These are phyloP conservation scores for Bombyx mori DNA, from an alignment of 1,140 invertebrate species.

Conservation along the genomic window ASM3026992v2 NC_085111.1:14867501-14868000, in stretches of 20 bases:
- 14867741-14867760: too few relatives aligned
- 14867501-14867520: too few relatives aligned
- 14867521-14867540: too few relatives aligned
- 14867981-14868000: constrained; percentile 19
- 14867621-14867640: neutral
- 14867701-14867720: neutral
- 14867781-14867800: constrained; percentile 7
- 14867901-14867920: neutral
- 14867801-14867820: neutral
- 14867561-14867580: neutral
- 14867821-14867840: constrained; percentile 2
- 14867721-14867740: neutral
- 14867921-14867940: constrained; percentile 20
- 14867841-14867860: neutral
- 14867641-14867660: too few relatives aligned
- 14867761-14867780: constrained; percentile 7
- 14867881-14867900: constrained; percentile 5
- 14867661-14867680: too few relatives aligned
- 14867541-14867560: neutral
- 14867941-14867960: constrained; percentile 22
- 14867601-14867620: too few relatives aligned
- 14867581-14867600: too few relatives aligned
- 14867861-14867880: neutral
- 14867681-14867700: too few relatives aligned
- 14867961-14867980: constrained; percentile 26